Conservation (phyloP, 2,888 invertebrate species). For the Coenonympha arcania region DNA sequence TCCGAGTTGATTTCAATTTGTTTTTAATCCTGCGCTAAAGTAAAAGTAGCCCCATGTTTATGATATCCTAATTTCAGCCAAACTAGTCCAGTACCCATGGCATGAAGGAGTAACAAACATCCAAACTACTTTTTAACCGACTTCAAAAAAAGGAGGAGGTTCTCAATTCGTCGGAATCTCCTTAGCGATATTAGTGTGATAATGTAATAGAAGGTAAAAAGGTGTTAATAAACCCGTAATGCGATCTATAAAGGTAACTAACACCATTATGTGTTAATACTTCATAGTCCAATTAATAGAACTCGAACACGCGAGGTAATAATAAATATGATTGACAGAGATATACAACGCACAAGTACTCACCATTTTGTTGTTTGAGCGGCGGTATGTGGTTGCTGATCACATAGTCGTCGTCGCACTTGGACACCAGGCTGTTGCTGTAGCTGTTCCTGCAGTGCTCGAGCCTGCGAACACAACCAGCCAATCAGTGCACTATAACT, state of each 20-base stretch:
- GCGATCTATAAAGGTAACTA: background rate
- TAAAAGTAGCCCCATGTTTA: too few relatives aligned
- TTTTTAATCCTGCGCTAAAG: too few relatives aligned
- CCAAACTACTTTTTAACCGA: too few relatives aligned
- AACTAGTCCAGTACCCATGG: too few relatives aligned
- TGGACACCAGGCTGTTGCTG: conserved; percentile 81
- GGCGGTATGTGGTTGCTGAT: conserved; percentile 67
- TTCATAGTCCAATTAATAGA: too few relatives aligned
- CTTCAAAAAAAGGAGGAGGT: too few relatives aligned
- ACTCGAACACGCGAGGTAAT: background rate
- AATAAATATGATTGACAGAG: background rate
- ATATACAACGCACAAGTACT: conserved; percentile 26
- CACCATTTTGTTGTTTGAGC: conserved; percentile 66
- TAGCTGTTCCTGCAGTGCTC: conserved; percentile 84
- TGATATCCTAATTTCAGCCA: too few relatives aligned
- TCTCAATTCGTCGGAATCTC: too few relatives aligned
- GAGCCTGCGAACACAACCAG: conserved; percentile 56
- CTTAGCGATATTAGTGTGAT: too few relatives aligned
- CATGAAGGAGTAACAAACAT: too few relatives aligned
- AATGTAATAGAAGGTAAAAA: too few relatives aligned
- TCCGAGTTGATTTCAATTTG: too few relatives aligned
- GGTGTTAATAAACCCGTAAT: background rate
- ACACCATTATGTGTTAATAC: background rate
- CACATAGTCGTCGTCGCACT: conserved; percentile 70
- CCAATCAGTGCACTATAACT: background rate